phyloP scores from a whole-genome alignment of 2,888 invertebrate genomes.

The Acrobeloides nanus region DNA sequence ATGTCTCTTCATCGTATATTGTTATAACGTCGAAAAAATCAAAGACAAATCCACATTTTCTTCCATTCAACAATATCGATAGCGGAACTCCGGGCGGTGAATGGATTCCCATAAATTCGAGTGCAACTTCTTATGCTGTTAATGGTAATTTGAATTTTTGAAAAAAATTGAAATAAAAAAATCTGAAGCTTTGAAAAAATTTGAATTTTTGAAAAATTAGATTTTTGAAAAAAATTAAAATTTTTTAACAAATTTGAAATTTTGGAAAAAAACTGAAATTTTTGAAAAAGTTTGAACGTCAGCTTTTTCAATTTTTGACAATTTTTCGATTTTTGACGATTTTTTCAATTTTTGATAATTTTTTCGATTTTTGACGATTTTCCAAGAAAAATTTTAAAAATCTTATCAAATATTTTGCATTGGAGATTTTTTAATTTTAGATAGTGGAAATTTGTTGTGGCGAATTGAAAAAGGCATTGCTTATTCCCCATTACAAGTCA shows the following conservation, averaged over 20 bases:
- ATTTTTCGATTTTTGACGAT: too few species aligned
- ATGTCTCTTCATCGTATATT: conserved; percentile 14
- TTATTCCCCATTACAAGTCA: conserved; percentile 14
- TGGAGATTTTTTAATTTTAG: conserved; percentile 15
- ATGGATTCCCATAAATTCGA: conserved; percentile 19
- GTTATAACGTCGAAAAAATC: conserved; percentile 16
- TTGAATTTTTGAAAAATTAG: too few species aligned
- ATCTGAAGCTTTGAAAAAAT: too few species aligned
- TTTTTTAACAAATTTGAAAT: background rate
- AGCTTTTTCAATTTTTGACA: too few species aligned
- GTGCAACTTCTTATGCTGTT: conserved; percentile 14
- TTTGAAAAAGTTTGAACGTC: background rate
- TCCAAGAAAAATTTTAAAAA: too few species aligned
- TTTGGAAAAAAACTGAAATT: background rate
- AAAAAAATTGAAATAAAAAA: background rate
- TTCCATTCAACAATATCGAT: conserved; percentile 14
- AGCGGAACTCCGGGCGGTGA: conserved; percentile 19
- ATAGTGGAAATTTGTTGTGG: conserved; percentile 26
- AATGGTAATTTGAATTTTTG: conserved; percentile 14
- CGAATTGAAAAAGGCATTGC: conserved; percentile 21
- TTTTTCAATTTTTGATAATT: too few species aligned
- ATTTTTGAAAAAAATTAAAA: too few species aligned
- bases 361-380: too few species aligned
- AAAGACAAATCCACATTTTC: conserved; percentile 12
- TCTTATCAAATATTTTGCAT: background rate